Evolutionary conservation across 2,888 invertebrate genomes (phyloP).

Genomic region (Fragum sueziense): DNA sequence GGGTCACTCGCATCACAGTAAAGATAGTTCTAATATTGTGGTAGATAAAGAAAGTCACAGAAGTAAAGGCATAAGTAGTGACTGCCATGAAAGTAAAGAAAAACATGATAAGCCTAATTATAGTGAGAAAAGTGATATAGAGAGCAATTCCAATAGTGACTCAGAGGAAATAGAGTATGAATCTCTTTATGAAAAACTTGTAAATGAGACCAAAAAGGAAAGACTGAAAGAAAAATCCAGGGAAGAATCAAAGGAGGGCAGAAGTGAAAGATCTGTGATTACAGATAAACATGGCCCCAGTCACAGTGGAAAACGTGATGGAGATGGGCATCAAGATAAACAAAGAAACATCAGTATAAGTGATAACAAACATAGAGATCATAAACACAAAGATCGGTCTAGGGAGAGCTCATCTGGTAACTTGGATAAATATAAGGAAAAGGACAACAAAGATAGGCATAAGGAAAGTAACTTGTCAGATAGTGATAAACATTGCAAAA

Average conservation of each 20-base stretch:
- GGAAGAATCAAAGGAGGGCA: not conserved
- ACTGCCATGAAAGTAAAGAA: not conserved
- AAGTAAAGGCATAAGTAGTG: not conserved
- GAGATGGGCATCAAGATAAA: not conserved
- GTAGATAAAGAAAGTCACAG: not conserved
- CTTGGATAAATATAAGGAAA: not conserved
- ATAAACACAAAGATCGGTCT: not conserved
- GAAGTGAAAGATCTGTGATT: not conserved
- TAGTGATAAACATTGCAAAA: not conserved
- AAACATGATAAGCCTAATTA: slow-evolving; percentile 6
- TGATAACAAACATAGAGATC: not conserved
- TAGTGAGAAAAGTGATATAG: not conserved
- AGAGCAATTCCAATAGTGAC: not conserved
- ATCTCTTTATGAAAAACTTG: not conserved
- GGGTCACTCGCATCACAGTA: not conserved
- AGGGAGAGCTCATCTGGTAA: not conserved
- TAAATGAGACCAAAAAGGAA: not conserved
- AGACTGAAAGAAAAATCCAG: not conserved
- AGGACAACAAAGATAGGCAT: not conserved
- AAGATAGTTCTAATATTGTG: not conserved
- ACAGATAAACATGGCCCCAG: not conserved
- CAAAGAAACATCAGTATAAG: not conserved
- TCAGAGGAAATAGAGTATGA: not conserved
- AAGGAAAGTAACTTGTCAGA: not conserved
- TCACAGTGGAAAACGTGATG: not conserved